Base-by-base conservation (phyloP, 2,113 vertebrate genomes). In the Calypte anna region DNA sequence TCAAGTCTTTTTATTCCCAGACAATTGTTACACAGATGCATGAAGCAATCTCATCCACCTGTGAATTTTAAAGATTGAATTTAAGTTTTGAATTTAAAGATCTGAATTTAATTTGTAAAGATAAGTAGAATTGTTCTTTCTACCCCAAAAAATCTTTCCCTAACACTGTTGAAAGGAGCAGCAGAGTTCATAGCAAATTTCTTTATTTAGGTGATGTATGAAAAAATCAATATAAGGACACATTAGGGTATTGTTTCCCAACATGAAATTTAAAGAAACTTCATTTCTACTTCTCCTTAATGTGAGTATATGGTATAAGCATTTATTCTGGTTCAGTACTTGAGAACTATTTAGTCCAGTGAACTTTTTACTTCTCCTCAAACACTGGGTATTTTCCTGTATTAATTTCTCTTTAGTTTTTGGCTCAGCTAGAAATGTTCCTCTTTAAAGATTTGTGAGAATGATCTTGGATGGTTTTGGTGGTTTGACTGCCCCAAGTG, bases 381-480 rank as follows among this genome's bases (percentile, higher is more conserved):
- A 7, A 38, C 16, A 4, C 27, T 51, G 31, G 3, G 5, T 91
- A 14, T 54, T 27, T 89, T 82, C 25, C 16, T 51, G 31, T 58
- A 25, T 40, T 63, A 67, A 58, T 30, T 70, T 14, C 38, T 5
- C 40, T 28, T 76, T 28, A 14, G 22, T 55, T 70, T 40, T 46
- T 38, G 21, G 19, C 31, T 81, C 33, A 64, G 61, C 27, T 20
- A 23, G 44, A 73, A 55, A 40, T 53, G 31, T 88, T 88, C 18
- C 43, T 23, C 16, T 44, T 43, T 10, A 84, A 57, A 77, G 10
- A 4, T 31, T 82, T 87, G 23, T 44, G 33, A 63, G 73, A 54
- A 48, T 44, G 61, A 13, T 53, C 59, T 50, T 31, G 31, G 38
- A 6, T 58, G 17, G 36, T 91, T 98, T 97, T 85, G 86, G 92